phyloP scores from a whole-genome alignment of 2,888 invertebrate species.

The Automeris io region DNA sequence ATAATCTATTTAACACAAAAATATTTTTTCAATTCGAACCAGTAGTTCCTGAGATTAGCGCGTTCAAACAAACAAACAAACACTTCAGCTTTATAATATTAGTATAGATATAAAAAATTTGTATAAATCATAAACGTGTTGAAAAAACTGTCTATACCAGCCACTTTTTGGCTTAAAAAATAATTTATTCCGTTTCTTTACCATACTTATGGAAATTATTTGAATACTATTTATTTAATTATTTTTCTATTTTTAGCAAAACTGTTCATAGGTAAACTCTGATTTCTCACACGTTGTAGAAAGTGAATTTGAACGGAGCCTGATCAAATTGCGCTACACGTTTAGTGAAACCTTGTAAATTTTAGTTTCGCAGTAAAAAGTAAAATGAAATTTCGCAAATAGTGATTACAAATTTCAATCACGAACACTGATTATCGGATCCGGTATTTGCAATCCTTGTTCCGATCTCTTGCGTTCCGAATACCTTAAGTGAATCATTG shows the following conservation, averaged over 20 bases:
- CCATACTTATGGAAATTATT: too few species aligned
- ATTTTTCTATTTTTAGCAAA: not conserved
- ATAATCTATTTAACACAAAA: too few species aligned
- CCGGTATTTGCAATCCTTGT: conserved; percentile 24
- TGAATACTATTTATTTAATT: not conserved
- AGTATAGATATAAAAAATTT: too few species aligned
- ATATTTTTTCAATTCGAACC: too few species aligned
- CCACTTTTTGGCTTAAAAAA: too few species aligned
- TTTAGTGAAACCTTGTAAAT: conserved; percentile 7
- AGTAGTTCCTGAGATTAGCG: too few species aligned
- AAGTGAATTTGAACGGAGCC: conserved; percentile 5
- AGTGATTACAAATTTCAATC: conserved; percentile 7
- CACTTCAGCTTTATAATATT: too few species aligned
- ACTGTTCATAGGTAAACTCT: not conserved
- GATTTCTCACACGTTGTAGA: conserved; percentile 8
- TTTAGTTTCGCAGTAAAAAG: conserved; percentile 7
- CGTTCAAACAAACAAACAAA: too few species aligned
- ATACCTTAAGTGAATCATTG: conserved; percentile 54
- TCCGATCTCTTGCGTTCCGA: conserved; percentile 26
- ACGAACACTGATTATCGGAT: conserved; percentile 14
- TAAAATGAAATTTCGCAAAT: conserved; percentile 5
- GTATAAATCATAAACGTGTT: too few species aligned
- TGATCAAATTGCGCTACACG: conserved; percentile 8
- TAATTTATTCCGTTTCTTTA: too few species aligned
- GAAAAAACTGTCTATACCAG: too few species aligned